Percentiles rank a stretch among this genome's conserved stretches.
Conservation (phyloP, 2,888 invertebrate genomes). For the Microctonus hyperodae region DNA sequence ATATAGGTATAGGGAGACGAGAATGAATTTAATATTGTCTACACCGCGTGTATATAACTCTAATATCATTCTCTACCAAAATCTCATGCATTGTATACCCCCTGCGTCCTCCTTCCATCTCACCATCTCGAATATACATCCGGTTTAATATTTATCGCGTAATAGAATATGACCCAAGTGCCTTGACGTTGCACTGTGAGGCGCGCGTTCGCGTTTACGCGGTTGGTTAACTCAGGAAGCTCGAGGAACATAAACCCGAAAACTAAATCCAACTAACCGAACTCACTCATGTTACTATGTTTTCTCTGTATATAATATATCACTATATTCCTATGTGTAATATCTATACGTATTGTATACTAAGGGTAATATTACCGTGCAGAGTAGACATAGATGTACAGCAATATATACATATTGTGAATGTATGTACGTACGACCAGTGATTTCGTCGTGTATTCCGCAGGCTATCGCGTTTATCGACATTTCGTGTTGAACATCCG, state of each 20-base stretch:
- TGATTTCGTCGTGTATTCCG: constrained; percentile 33
- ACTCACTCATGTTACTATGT: constrained; percentile 36
- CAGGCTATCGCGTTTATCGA: constrained; percentile 35
- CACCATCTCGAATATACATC: constrained; percentile 36
- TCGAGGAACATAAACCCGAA: constrained; percentile 55
- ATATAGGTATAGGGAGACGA: neutral
- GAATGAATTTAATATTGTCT: constrained; percentile 27
- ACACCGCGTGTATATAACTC: constrained; percentile 7
- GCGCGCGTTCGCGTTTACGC: constrained; percentile 49
- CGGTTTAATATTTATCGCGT: constrained; percentile 57
- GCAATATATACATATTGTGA: too few species aligned
- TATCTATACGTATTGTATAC: too few species aligned
- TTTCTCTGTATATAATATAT: constrained; percentile 10
- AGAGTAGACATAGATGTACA: constrained; percentile 10
- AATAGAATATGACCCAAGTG: constrained; percentile 55
- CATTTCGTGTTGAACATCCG: constrained; percentile 20
- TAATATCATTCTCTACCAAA: constrained; percentile 6
- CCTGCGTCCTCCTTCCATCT: constrained; percentile 23
- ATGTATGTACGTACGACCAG: neutral
- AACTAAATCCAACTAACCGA: constrained; percentile 57
- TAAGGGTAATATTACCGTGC: too few species aligned
- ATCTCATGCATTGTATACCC: neutral
- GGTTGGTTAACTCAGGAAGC: constrained; percentile 57
- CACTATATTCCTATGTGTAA: neutral
- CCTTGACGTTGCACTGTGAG: constrained; percentile 43